These are phyloP conservation scores for Lepidurus packardi DNA, from an alignment of 1,140 invertebrate genomes.

Conservation along the genomic window DNA sequence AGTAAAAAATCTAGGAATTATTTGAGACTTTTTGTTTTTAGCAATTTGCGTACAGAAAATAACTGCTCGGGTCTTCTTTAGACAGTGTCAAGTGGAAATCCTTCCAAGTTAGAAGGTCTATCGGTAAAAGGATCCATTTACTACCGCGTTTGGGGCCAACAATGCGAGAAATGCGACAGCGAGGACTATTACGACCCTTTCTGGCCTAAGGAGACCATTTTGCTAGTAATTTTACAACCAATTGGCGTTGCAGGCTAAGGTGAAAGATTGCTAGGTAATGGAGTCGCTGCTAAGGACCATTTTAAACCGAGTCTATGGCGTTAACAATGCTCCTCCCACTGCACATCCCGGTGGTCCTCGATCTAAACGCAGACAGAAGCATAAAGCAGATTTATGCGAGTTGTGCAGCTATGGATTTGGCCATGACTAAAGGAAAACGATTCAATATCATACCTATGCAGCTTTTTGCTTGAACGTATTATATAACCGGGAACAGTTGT, in stretches of 20 bases:
- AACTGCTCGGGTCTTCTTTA: neutral
- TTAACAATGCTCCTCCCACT: neutral
- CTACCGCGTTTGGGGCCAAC: neutral
- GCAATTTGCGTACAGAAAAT: no score
- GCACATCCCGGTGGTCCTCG: neutral
- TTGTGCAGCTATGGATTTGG: neutral
- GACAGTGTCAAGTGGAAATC: neutral
- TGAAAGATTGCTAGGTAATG: neutral
- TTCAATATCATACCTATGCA: no score
- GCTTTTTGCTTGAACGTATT: no score
- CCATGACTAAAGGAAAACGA: neutral
- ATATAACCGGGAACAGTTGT: no score
- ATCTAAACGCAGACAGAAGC: neutral
- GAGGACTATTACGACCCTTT: neutral
- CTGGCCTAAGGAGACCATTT: neutral
- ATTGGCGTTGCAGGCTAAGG: no score
- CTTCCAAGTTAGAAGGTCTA: neutral
- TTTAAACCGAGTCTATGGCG: neutral
- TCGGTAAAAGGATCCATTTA: neutral
- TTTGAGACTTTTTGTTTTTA: neutral
- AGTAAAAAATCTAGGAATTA: no score
- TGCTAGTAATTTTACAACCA: neutral
- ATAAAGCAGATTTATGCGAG: neutral
- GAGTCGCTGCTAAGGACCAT: neutral
- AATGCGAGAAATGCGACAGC: neutral